Base-by-base conservation (phyloP, 2,888 invertebrate genomes). In the Drosophila histrio region DNA sequence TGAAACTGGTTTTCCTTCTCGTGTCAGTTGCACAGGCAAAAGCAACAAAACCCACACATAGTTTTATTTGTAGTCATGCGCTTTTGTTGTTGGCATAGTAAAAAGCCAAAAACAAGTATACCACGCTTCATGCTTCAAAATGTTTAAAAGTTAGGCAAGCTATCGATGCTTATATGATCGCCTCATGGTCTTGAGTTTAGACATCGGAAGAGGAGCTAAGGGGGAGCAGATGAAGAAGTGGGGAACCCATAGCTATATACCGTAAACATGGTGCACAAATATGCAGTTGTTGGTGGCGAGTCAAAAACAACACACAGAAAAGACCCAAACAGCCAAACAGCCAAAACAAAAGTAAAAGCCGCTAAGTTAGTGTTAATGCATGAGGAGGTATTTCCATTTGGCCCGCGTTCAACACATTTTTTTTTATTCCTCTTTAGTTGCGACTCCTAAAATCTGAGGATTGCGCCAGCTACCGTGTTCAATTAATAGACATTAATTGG, bases 41-140 rank as follows among this genome's bases (percentile, higher is more conserved):
- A 68, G 61, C 72, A 65, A 58, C 75, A 56, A 77, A 79, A 78
- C 82, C 82, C 82, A 82, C 82, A 82, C 82, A 82, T 82, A 85
- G 82, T 82, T 85, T 85, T 26, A 64, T 77, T 69, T 77, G 81
- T 84, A 79, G 81, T 79, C 85, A 85, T 85, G 68, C 68, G 70
- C 59, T 73, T 65, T 28, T 65, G 47, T 39, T 80, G 79, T 79
- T 79, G 82, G 77, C 80, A 80, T 83, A 81, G 73, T 77, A 71
- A 73, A 71, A 60, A 71, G 77, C 64, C 63, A 68, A 73, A 85
- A 85, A 79, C 82, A 85, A 79, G 82, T 85, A 85, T 82, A 79
- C 86, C 82, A 82, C 82, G 82, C 82, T 85, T 79, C 82, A 82
- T 82, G 85, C 79, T 69, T 75, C 47, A 73, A 74, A 84, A 79